These are phyloP conservation scores for Chrysolina haemoptera DNA, from an alignment of 2,888 invertebrate species.

Conservation along the genomic window DNA sequence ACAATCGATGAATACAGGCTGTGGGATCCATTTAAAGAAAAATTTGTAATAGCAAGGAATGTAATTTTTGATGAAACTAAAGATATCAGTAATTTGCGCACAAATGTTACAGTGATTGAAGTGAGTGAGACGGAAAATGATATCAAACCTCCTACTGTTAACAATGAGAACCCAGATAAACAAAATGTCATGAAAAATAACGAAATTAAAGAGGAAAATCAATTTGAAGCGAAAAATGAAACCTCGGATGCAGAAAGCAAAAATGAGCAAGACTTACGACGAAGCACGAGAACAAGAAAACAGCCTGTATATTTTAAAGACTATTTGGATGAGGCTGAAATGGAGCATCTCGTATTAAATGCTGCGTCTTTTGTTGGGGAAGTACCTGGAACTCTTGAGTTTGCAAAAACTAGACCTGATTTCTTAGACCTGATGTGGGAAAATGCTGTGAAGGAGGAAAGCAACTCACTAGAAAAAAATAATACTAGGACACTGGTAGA, in stretches of 20 bases:
- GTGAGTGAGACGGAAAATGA: not conserved
- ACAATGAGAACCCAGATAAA: too few relatives aligned
- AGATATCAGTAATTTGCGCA: not conserved
- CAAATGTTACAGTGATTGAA: not conserved
- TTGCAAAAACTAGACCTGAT: slow-evolving; percentile 35
- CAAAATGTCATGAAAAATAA: too few relatives aligned
- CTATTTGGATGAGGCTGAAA: too few relatives aligned
- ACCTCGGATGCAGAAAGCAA: not conserved
- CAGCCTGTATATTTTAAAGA: too few relatives aligned
- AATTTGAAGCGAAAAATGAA: not conserved
- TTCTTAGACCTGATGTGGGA: slow-evolving; percentile 39
- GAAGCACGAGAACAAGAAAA: too few relatives aligned
- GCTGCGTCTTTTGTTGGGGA: slow-evolving; percentile 27
- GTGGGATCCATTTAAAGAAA: not conserved
- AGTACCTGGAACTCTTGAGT: slow-evolving; percentile 16
- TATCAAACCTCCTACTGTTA: not conserved
- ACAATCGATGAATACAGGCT: slow-evolving; percentile 9
- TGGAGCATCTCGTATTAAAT: too few relatives aligned
- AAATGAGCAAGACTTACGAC: too few relatives aligned
- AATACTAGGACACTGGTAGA: slow-evolving; percentile 41
- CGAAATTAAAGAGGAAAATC: not conserved
- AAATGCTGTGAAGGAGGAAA: slow-evolving; percentile 37
- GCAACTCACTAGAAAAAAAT: slow-evolving; percentile 38
- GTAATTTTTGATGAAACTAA: slow-evolving; percentile 1
- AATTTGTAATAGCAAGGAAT: not conserved